Evolutionary conservation across 2,797 vertebrate species (phyloP).

Genomic region (Saxicola maurus): DNA sequence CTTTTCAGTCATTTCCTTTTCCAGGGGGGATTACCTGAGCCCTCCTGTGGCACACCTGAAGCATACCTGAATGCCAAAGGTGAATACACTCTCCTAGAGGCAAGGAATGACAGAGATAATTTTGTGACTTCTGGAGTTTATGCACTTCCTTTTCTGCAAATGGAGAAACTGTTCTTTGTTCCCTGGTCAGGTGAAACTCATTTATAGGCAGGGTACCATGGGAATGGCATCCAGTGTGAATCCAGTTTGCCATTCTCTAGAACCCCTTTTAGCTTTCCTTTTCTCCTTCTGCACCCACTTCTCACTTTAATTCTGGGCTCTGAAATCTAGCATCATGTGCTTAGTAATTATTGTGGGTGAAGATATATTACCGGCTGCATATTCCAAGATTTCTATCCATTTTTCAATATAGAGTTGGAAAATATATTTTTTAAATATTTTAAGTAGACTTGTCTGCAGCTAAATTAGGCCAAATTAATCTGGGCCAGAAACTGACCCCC

Average conservation of each 20-base stretch:
- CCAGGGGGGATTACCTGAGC: fast-evolving
- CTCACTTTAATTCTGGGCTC: not conserved
- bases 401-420: not conserved
- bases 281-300: not conserved
- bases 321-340: not conserved
- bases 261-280: not conserved
- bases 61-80: not conserved
- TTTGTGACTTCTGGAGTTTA: not conserved
- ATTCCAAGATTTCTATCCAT: not conserved
- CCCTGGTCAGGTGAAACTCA: not conserved
- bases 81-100: not conserved
- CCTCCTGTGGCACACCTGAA: not conserved
- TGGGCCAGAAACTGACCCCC: not conserved
- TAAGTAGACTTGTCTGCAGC: not conserved
- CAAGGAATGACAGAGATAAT: not conserved
- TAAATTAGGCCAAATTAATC: not conserved
- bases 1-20: not conserved
- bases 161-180: not conserved
- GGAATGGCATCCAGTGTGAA: not conserved
- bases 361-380: not conserved
- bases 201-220: fast-evolving
- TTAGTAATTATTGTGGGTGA: not conserved
- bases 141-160: not conserved
- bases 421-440: not conserved
- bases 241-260: not conserved